Base-by-base conservation (phyloP, 2,797 vertebrate species). In the Rhinophrynus dorsalis region DNA sequence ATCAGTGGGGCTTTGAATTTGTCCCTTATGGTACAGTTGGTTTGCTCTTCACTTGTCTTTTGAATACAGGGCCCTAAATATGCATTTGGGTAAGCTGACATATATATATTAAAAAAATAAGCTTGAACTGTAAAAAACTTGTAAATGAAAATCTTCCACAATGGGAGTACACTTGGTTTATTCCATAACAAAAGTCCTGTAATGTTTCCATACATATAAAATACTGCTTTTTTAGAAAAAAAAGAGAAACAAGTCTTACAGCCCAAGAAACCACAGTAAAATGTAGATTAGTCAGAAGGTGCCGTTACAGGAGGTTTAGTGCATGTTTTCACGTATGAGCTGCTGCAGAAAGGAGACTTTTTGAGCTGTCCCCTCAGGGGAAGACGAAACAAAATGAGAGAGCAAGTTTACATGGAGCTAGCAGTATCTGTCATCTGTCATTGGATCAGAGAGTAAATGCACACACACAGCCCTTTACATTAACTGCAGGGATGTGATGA, bases 261-360 rank as follows among this genome's bases (percentile, higher is more conserved):
- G 30, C 54, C 68, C 66, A 68, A 44, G 76, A 70, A 70, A 63
- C 40, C 38, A 38, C 51, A 15, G 51, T 51, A 66, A 79, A 78
- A 64, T 60, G 67, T 59, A 80, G 82, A 81, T 79, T 76, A 77
- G 73, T 63, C 67, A 61, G 74, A 75, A 77, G 38, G 62, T 66
- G 75, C 73, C 17, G 35, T 77, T 75, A 27, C 45, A 56, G 30
- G 45, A 70, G 64, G 26, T 37, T 75, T 30, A 47, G 45, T 56
- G 17, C 37, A 33, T 12, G 58, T 71, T 79, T 78, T 76, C 3
- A 0, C 1, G 3, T 35, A 47, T 38, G 40, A n/a, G 2, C 48
- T 35, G 21, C 10, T 35, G 48, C 24, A 75, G 62, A 15, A 47
- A 61, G 75, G 24, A 0, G 0, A 38, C 74, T 55, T 1, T 1